These are phyloP conservation scores for Camarhynchus parvulus DNA, from an alignment of 2,113 vertebrate genomes.

Conservation along the genomic window DNA sequence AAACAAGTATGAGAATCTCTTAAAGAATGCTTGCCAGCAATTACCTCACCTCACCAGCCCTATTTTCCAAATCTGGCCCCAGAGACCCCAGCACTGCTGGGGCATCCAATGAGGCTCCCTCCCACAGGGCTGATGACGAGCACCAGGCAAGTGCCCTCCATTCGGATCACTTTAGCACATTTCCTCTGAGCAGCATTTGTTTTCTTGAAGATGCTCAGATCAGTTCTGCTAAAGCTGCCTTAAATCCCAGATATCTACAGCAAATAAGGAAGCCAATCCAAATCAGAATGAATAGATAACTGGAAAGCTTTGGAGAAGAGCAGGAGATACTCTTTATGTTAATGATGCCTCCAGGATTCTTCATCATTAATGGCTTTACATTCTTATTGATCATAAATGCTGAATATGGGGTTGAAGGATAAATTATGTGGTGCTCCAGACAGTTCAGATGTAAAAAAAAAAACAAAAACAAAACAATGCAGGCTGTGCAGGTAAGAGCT, in stretches of 20 bases:
- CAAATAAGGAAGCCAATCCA: neutral
- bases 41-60: neutral
- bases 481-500: neutral
- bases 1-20: neutral
- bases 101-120: rapidly evolving
- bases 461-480: neutral
- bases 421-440: neutral
- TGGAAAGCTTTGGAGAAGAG: neutral
- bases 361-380: neutral
- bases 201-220: neutral
- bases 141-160: neutral
- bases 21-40: neutral
- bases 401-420: neutral
- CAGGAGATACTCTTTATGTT: neutral
- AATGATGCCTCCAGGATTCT: neutral
- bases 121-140: neutral
- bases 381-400: neutral
- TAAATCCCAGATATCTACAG: neutral
- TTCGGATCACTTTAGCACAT: neutral
- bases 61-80: neutral
- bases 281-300: neutral
- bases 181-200: neutral
- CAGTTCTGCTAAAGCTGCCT: neutral
- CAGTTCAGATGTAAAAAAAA: neutral
- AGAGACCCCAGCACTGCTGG: neutral